Evolutionary conservation across 2,113 vertebrate species (phyloP).

Genomic region (sheep (Ovis aries)): ARS-UI_Ramb_v3.0 NC_056069.1:7482501-7483000

Average conservation of each 20-base stretch:
- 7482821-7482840: not conserved
- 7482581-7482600: not conserved
- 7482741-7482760: not conserved
- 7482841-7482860: not conserved
- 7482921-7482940: not conserved
- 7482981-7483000: not conserved
- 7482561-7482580: not conserved
- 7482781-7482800: not conserved
- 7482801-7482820: not conserved
- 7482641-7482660: not conserved
- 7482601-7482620: not conserved
- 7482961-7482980: not conserved
- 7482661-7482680: not conserved
- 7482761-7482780: not conserved
- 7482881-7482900: not conserved
- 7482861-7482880: not conserved
- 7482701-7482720: not conserved
- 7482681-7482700: not conserved
- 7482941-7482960: not conserved
- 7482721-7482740: not conserved
- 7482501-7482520: not conserved
- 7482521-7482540: not conserved
- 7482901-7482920: not conserved
- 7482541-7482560: not conserved
- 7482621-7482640: not conserved